A percentile compares a stretch with the other conserved stretches of the same genome.
Conservation (phyloP, 2,113 vertebrate species). For the Dipodomys stephensi region DNA sequence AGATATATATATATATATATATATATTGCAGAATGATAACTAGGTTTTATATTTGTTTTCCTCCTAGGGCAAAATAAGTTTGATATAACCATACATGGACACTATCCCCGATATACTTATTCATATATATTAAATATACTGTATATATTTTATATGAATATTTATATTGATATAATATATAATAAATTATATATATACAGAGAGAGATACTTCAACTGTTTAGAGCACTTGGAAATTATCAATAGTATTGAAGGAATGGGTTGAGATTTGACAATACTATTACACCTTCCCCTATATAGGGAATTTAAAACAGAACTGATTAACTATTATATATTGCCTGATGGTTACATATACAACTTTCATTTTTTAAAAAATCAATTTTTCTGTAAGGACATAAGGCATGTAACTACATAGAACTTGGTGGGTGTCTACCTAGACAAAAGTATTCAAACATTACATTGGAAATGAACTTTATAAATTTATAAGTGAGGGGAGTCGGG, state of each 20-base stretch:
- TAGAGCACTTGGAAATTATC: neutral
- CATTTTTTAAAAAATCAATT: neutral
- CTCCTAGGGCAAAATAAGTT: neutral
- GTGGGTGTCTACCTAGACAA: neutral
- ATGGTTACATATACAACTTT: neutral
- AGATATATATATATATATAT: no score
- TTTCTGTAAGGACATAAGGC: constrained; percentile 10
- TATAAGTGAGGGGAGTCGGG: no score
- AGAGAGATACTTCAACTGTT: no score
- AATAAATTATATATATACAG: no score
- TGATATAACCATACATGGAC: neutral
- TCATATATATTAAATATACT: neutral
- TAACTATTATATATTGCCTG: neutral
- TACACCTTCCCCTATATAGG: neutral
- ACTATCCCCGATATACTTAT: neutral
- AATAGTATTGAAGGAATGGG: neutral
- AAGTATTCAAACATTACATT: neutral
- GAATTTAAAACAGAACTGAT: neutral
- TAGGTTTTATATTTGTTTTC: neutral
- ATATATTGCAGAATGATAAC: neutral
- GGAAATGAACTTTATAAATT: neutral
- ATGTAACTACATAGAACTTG: neutral
- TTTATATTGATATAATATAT: no score
- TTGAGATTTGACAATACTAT: neutral
- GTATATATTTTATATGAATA: neutral